These are phyloP conservation scores for Tryphoninae sp. DNA, from an alignment of 2,888 invertebrate species.

Conservation along the genomic window DNA sequence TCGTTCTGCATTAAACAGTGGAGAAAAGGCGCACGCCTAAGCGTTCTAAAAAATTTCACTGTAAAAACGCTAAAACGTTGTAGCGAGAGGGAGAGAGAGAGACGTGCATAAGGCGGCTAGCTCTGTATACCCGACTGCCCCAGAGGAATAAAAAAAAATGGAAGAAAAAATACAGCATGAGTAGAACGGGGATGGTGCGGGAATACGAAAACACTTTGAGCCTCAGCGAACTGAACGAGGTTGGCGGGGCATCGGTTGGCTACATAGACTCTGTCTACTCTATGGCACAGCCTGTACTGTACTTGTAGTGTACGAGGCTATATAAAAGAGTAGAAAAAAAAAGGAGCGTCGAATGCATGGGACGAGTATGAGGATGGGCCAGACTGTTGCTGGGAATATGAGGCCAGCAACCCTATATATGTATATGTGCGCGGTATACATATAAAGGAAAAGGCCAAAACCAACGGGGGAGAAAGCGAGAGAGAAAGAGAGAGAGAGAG, in stretches of 20 bases:
- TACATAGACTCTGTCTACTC: constrained; percentile 19
- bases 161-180: constrained; percentile 4
- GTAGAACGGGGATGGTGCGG: constrained; percentile 7
- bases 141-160: constrained; percentile 38
- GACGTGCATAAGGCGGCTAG: background rate
- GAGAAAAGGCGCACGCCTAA: constrained; percentile 7
- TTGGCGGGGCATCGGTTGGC: constrained; percentile 36
- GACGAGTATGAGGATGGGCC: constrained; percentile 73
- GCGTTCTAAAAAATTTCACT: constrained; percentile 38
- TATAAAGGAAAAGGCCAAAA: constrained; percentile 22
- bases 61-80: constrained; percentile 39
- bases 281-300: constrained; percentile 23
- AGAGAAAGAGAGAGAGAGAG: constrained; percentile 38
- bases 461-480: constrained; percentile 58
- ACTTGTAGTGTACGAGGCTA: constrained; percentile 13
- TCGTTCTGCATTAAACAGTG: constrained; percentile 39
- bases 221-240: constrained; percentile 30
- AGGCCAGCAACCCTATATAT: constrained; percentile 8
- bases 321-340: constrained; percentile 73
- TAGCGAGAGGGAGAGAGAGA: background rate
- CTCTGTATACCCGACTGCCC: background rate
- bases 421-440: background rate
- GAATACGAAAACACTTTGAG: constrained; percentile 52
- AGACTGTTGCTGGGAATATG: constrained; percentile 47
- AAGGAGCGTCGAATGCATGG: constrained; percentile 75